phyloP scores from a whole-genome alignment of 37 sponge, comb jelly and placozoan species.

The Cliona cf. orientalis region DNA sequence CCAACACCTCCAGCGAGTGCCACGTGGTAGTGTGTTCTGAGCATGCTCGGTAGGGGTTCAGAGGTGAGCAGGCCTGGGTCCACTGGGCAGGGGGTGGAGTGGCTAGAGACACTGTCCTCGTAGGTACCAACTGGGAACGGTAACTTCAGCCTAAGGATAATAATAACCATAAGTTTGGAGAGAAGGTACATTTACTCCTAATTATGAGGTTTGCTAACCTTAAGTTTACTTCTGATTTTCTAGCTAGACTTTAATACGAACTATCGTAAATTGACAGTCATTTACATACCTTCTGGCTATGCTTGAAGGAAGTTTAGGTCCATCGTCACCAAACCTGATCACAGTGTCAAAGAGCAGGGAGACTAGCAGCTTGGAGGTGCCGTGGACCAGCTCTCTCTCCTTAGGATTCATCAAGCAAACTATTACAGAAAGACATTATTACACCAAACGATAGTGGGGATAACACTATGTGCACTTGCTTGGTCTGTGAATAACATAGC shows the following conservation, averaged over 20 bases:
- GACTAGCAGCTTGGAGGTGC: slow-evolving; percentile 37
- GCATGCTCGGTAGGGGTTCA: slow-evolving; percentile 55
- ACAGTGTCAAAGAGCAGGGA: slow-evolving; percentile 35
- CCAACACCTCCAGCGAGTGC: slow-evolving; percentile 27
- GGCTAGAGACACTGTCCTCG: slow-evolving; percentile 2
- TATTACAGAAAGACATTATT: too few species aligned
- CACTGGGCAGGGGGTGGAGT: slow-evolving; percentile 36
- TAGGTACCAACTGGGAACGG: slow-evolving; percentile 60
- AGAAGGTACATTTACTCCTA: neutral
- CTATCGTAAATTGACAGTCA: too few species aligned
- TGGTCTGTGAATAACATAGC: too few species aligned
- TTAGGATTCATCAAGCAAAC: slow-evolving; percentile 1
- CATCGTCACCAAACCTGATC: neutral
- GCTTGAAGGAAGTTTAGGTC: neutral
- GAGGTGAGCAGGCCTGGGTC: slow-evolving; percentile 23
- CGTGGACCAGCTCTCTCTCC: slow-evolving; percentile 4
- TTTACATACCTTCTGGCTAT: too few species aligned
- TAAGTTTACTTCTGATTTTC: too few species aligned
- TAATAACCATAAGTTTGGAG: neutral
- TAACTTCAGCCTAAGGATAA: slow-evolving; percentile 52
- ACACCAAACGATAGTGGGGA: too few species aligned
- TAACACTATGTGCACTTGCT: too few species aligned
- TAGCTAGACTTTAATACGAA: too few species aligned
- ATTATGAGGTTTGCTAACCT: too few species aligned
- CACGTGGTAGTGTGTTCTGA: slow-evolving; percentile 58